These are phyloP conservation scores for Rhinophrynus dorsalis DNA, from an alignment of 2,797 vertebrate genomes.

Conservation along the genomic window DNA sequence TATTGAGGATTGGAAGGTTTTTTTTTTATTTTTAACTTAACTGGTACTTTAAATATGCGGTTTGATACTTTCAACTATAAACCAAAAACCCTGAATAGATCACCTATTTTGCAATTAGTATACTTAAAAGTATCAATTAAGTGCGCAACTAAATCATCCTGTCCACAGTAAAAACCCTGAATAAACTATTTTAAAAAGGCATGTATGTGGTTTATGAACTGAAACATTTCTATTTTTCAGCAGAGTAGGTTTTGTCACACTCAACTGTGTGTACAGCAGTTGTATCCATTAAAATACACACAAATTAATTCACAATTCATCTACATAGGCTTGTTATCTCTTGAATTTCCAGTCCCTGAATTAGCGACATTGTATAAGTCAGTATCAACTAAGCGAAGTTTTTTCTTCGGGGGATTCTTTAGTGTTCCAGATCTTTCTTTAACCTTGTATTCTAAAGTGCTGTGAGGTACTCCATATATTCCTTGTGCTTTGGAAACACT, in stretches of 20 bases:
- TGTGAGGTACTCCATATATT: conserved; percentile 97
- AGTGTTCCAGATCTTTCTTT: conserved; percentile 97
- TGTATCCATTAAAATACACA: conserved; percentile 55
- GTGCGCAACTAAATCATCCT: conserved; percentile 80
- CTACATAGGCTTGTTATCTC: conserved; percentile 85
- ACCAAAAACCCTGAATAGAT: conserved; percentile 91
- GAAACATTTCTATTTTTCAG: conserved; percentile 82
- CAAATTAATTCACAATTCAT: conserved; percentile 60
- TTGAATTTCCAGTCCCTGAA: conserved; percentile 93
- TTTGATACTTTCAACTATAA: conserved; percentile 79
- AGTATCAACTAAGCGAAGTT: conserved; percentile 85
- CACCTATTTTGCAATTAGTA: conserved; percentile 77
- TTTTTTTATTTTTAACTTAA: conserved; percentile 70
- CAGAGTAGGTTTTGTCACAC: conserved; percentile 78
- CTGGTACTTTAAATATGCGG: conserved; percentile 89
- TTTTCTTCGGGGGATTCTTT: conserved; percentile 98
- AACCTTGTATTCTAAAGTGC: conserved; percentile 99
- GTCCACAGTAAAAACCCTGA: conserved; percentile 98
- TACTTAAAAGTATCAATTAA: conserved; percentile 81
- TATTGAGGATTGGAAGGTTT: conserved; percentile 61
- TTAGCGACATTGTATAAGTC: conserved; percentile 82
- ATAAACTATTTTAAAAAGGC: conserved; percentile 92
- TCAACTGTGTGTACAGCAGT: conserved; percentile 61
- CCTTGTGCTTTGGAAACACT: conserved; percentile 99
- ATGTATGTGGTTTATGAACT: conserved; percentile 93